Evolutionary conservation across 1,140 invertebrate species (phyloP), one percentile per base, ranked within the genome.

Genomic region (Bursaphelenchus mucronatus): DNA sequence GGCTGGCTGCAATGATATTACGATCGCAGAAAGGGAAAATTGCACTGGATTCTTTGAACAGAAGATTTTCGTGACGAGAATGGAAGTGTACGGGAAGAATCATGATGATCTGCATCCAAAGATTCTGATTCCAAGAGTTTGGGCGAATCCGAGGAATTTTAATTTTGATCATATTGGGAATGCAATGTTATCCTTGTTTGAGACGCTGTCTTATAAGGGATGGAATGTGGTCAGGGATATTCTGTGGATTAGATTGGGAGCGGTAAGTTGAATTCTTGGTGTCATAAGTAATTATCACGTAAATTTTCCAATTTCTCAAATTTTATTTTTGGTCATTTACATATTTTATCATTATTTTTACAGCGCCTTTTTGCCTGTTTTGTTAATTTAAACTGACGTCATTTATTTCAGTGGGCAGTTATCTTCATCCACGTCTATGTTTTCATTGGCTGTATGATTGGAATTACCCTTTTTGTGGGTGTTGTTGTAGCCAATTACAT

Each of bases 401-500:
- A 30, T 30, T 5, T 5, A 30, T 30, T 64, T 54, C 57, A 69
- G 44, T 81, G 74, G 73, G 71, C 80, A 30, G 92, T 93, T 0
- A 89, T 99, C 67, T 99, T 97, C 79, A 97, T 99, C 61, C 96
- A 99, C 79, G 89, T 98, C 53, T 99, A 97, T 80, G 97, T 99
- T 65, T 99, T 99, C 82, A 87, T 99, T 78, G 96, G 96, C 43
- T 97, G 94, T 82, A 97, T 99, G 94, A 98, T 99, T 83, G 96
- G 96, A 10, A 84, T 99, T 40, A 99, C 96, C 0, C 82, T 99
- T 46, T 99, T 99, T 83, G 96, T 99, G 19, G 71, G 73, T 57
- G 96, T 99, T 1, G 95, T 99, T 5, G 97, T 99, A 83, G 95
- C 96, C 6, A 99, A 99, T 85, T 99, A 99, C 83, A 97, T 93